These are phyloP conservation scores for Acrocephalus arundinaceus DNA, from an alignment of 2,113 vertebrate species.

Conservation along the genomic window DNA sequence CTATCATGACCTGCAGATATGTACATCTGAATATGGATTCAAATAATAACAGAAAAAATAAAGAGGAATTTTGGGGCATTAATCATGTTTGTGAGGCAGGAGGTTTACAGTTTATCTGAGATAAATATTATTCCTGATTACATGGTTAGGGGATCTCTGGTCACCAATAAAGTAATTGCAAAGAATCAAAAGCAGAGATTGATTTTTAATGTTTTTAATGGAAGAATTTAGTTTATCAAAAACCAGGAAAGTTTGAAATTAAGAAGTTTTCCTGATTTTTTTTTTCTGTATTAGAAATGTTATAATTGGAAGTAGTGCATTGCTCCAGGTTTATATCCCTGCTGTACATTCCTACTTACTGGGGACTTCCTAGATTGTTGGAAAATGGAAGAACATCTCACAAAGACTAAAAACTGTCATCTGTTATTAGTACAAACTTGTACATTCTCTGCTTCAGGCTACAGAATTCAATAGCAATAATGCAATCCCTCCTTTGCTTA, in stretches of 20 bases:
- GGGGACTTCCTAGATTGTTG: neutral
- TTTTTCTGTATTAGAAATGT: neutral
- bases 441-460: neutral
- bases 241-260: neutral
- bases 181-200: neutral
- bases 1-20: neutral
- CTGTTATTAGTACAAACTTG: neutral
- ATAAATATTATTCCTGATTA: neutral
- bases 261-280: neutral
- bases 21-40: neutral
- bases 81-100: neutral
- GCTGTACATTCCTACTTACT: neutral
- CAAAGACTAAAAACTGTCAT: neutral
- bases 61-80: neutral
- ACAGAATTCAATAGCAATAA: neutral
- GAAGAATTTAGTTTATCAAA: neutral
- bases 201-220: neutral
- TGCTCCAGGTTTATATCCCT: neutral
- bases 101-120: neutral
- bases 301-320: neutral
- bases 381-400: neutral
- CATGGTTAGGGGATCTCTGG: neutral
- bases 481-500: neutral
- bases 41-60: neutral
- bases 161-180: neutral